phyloP scores from a whole-genome alignment of 2,888 invertebrate species.

The Saturnia japonica region DNA sequence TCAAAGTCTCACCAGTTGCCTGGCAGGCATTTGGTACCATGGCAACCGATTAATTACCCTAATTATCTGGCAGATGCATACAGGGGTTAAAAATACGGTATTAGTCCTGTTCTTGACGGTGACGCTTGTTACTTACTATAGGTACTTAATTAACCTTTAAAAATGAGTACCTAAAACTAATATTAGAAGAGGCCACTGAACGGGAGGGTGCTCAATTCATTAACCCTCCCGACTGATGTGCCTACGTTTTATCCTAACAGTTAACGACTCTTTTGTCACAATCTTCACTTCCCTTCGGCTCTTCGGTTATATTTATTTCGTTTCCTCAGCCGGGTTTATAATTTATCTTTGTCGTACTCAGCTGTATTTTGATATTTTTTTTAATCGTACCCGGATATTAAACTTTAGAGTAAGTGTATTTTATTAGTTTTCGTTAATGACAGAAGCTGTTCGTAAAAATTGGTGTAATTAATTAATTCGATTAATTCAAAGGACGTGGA shows the following conservation, averaged over 20 bases:
- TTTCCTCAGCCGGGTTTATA: constrained; percentile 11
- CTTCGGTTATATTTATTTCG: constrained; percentile 15
- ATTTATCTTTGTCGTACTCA: constrained; percentile 8
- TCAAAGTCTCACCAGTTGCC: not conserved
- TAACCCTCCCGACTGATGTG: constrained; percentile 31
- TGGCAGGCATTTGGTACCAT: not conserved
- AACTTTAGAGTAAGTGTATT: not conserved
- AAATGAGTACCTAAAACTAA: constrained; percentile 41
- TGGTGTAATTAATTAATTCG: not conserved
- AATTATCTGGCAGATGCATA: not conserved
- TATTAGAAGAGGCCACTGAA: constrained; percentile 39
- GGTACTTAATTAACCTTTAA: constrained; percentile 23
- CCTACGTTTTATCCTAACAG: constrained; percentile 4
- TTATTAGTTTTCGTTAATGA: not conserved
- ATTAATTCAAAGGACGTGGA: not conserved
- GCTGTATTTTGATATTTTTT: constrained; percentile 1
- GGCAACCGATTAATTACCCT: not conserved
- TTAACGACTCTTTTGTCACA: constrained; percentile 29
- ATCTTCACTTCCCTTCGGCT: constrained; percentile 23
- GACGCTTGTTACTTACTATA: constrained; percentile 18
- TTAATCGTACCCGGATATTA: not conserved
- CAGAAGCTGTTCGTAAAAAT: not conserved
- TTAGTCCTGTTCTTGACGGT: not conserved
- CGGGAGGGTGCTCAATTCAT: constrained; percentile 41
- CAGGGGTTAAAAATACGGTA: not conserved